Evolutionary conservation across 2,113 vertebrate species (phyloP), one percentile per base, ranked within the genome.

Genomic region (Poicephalus meyeri): DNA sequence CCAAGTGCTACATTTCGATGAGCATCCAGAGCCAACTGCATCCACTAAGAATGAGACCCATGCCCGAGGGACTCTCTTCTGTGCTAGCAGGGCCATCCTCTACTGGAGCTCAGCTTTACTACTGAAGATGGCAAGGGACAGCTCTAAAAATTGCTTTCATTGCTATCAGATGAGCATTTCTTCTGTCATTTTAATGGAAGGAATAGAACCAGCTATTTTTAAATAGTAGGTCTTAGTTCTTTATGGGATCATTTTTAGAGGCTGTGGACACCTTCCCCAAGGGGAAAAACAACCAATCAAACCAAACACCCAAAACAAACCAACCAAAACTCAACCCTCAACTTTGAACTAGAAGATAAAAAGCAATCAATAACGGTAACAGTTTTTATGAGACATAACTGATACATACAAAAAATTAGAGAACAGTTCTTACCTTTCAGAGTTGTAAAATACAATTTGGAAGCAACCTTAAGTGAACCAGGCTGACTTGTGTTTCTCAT

Each of bases 121-220:
- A 13, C 50, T 19, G 35, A 50, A 77, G 50, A 58, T 41, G 28
- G 25, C 31, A 64, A 89, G 19, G 12, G 10, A 60, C 60, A 80
- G 47, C 18, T 64, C 50, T 66, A 35, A 88, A 91, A 71, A 71
- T 15, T 44, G 50, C 41, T 91, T 96, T 93, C 31, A 47, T 31
- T 65, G 39, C 70, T 80, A 47, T 15, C 23, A 95, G 85, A 94
- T 0, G 0, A 79, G 10, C 56, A 65, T 93, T 94, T 93, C 58
- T 63, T 86, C 69, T 90, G 83, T 60, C 86, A 84, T 80, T 93
- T 88, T 88, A 90, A 86, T 80, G 82, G 86, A 88, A 86, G 76
- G 80, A 82, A n/a, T 13, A 82, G 78, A 92, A 94, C 23, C 5
- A 52, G 56, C 46, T 89, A 65, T 74, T 92, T 96, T 89, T 47